Evolutionary conservation across 2,888 invertebrate genomes (phyloP).

Genomic region (Neoascia interrupta): DNA sequence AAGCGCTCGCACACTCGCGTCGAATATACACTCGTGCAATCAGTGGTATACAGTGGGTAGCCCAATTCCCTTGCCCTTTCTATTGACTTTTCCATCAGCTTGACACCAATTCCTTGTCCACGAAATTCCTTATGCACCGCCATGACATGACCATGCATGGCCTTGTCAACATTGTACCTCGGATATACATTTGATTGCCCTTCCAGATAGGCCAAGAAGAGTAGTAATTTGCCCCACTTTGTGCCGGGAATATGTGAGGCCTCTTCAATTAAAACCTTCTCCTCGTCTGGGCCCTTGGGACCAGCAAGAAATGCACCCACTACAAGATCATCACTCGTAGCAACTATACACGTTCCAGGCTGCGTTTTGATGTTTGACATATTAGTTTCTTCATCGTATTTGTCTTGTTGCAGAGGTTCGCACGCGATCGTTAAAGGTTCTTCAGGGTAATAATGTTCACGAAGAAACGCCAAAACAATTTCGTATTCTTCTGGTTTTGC

Average conservation of each 20-base stretch:
- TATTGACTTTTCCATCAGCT: conserved; percentile 72
- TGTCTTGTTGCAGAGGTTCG: conserved; percentile 72
- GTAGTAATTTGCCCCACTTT: conserved; percentile 75
- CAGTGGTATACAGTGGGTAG: conserved; percentile 73
- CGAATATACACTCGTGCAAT: conserved; percentile 77
- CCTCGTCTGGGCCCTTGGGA: conserved; percentile 73
- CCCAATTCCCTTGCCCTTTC: conserved; percentile 70
- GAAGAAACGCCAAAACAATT: conserved; percentile 73
- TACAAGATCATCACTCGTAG: conserved; percentile 63
- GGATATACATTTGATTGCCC: conserved; percentile 73
- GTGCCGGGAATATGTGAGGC: conserved; percentile 70
- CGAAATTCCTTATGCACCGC: conserved; percentile 73
- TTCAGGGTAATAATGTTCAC: conserved; percentile 74
- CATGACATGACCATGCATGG: conserved; percentile 75
- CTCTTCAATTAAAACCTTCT: conserved; percentile 71
- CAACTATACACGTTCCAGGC: conserved; percentile 72
- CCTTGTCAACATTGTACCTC: conserved; percentile 72
- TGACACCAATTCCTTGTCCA: conserved; percentile 74
- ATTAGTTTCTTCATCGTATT: conserved; percentile 74
- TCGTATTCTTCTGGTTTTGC: conserved; percentile 68
- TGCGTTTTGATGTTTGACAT: conserved; percentile 71
- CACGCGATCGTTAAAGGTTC: conserved; percentile 75
- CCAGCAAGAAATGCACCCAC: conserved; percentile 75
- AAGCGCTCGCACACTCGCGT: conserved; percentile 73
- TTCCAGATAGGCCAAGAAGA: conserved; percentile 74